phyloP scores from a whole-genome alignment of 1,140 invertebrate genomes.

The Solenopsis invicta region DNA sequence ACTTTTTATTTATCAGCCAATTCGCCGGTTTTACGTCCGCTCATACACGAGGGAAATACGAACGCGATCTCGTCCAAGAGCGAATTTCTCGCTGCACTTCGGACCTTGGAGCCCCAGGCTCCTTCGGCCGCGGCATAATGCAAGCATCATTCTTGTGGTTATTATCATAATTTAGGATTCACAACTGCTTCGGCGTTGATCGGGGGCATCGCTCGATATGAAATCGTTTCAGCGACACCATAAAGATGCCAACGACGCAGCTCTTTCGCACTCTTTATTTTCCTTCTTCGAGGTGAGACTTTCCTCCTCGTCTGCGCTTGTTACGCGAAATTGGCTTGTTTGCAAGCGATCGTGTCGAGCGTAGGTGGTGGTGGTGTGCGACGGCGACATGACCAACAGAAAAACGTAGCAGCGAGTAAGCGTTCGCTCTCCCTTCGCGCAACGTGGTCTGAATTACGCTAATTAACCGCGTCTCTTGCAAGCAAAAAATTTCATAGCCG shows the following conservation, averaged over 20 bases:
- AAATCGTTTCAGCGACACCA: constrained; percentile 38
- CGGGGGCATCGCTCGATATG: constrained; percentile 22
- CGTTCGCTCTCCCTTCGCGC: background rate
- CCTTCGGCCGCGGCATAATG: constrained; percentile 8
- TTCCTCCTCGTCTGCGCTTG: background rate
- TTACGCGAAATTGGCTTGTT: constrained; percentile 53
- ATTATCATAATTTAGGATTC: constrained; percentile 59
- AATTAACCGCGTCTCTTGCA: constrained; percentile 14
- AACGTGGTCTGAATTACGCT: constrained; percentile 34
- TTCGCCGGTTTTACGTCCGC: constrained; percentile 37
- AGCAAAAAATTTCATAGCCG: background rate
- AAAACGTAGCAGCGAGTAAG: constrained; percentile 23
- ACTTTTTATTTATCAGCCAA: constrained; percentile 48
- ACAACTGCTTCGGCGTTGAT: background rate
- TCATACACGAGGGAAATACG: constrained; percentile 27
- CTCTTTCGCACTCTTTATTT: constrained; percentile 16
- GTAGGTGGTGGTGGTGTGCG: constrained; percentile 41
- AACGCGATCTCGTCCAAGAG: constrained; percentile 29
- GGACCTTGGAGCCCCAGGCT: background rate
- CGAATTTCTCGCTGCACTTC: constrained; percentile 23
- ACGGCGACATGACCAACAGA: constrained; percentile 25
- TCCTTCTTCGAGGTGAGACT: background rate
- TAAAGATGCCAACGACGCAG: constrained; percentile 60
- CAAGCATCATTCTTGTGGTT: constrained; percentile 22
- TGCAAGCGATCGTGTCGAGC: constrained; percentile 26